Percentiles rank a stretch among this genome's conserved stretches.
Conservation (phyloP, 64 coral and sea anemone species). For the Actinia equina region DNA sequence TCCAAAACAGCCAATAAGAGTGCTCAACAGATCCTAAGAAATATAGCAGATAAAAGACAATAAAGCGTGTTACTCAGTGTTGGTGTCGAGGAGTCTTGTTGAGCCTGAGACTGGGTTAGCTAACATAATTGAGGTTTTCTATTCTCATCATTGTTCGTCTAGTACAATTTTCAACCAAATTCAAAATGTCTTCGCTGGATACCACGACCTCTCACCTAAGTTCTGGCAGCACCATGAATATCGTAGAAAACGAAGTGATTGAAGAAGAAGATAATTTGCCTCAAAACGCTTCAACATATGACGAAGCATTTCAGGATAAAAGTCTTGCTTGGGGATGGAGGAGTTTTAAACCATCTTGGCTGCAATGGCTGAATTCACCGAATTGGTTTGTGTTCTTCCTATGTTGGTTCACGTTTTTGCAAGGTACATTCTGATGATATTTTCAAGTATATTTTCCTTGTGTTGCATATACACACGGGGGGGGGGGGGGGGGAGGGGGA, state of each 20-base stretch:
- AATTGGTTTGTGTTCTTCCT: conserved; percentile 15
- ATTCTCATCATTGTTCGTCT: too few species aligned
- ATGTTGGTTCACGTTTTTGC: background rate
- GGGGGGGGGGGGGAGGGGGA: too few species aligned
- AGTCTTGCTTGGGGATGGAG: conserved; percentile 14
- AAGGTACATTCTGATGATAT: conserved; percentile 1
- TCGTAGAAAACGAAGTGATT: background rate
- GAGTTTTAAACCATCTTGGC: background rate
- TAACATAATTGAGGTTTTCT: too few species aligned
- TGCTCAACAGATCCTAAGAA: too few species aligned
- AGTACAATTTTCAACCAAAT: too few species aligned
- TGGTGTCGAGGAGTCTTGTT: too few species aligned
- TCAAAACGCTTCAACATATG: background rate
- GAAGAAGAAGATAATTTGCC: background rate
- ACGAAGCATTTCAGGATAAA: background rate
- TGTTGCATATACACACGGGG: too few species aligned
- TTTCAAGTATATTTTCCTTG: background rate
- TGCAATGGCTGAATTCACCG: conserved; percentile 13
- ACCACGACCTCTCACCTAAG: background rate
- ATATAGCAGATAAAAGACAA: too few species aligned
- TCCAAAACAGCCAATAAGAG: too few species aligned
- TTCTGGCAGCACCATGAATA: background rate
- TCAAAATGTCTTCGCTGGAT: background rate
- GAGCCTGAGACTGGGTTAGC: too few species aligned
- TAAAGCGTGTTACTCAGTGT: too few species aligned